These are phyloP conservation scores for Darevskia nairensis DNA, from an alignment of 2,797 vertebrate species.

Conservation along the genomic window DNA sequence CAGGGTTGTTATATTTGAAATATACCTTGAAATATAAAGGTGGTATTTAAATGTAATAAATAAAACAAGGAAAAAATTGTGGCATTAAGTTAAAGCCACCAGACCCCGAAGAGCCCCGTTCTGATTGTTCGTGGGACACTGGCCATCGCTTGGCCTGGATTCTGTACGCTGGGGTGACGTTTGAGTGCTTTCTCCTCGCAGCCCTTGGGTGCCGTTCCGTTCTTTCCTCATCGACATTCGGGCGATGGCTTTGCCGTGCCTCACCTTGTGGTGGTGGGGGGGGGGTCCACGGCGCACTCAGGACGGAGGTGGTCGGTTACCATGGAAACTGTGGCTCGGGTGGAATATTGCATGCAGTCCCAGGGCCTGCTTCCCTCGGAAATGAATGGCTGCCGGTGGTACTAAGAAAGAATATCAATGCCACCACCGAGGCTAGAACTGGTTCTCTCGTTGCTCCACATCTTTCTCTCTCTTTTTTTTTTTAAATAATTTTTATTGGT, in stretches of 20 bases:
- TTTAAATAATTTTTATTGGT: too few species aligned
- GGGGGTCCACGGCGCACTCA: too few species aligned
- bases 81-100: not conserved
- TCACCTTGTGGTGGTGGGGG: not conserved
- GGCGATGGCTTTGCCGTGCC: not conserved
- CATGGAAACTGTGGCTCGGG: not conserved
- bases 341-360: not conserved
- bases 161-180: not conserved
- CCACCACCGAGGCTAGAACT: too few species aligned
- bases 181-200: fast-evolving
- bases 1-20: too few species aligned
- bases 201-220: not conserved
- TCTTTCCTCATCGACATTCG: not conserved
- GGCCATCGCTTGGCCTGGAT: not conserved
- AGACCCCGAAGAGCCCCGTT: too few species aligned
- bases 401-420: not conserved
- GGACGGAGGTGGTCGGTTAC: not conserved
- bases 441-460: not conserved
- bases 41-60: too few species aligned
- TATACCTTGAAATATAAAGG: too few species aligned
- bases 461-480: too few species aligned
- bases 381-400: too few species aligned
- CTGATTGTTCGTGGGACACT: not conserved
- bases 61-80: too few species aligned
- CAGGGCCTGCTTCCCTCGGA: not conserved